Percentiles rank a stretch among this genome's conserved stretches.
Conservation (phyloP, 1,140 invertebrate genomes). For the Fopius arisanus region DNA sequence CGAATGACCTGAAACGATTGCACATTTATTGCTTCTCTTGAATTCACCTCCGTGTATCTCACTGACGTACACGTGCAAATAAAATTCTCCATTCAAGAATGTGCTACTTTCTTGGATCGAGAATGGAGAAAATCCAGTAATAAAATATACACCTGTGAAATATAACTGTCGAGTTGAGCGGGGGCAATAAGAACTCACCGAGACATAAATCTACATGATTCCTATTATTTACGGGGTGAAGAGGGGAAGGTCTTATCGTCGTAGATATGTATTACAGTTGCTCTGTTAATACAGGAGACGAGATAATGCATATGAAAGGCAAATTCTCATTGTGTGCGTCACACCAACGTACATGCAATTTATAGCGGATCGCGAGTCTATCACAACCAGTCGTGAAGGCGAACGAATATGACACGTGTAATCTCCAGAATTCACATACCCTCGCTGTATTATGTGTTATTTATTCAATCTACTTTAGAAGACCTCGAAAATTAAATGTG, state of each 20-base stretch:
- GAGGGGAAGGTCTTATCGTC: background rate
- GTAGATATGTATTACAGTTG: constrained; percentile 22
- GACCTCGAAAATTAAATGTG: background rate
- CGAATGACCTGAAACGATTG: background rate
- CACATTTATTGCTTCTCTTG: background rate
- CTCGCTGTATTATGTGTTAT: background rate
- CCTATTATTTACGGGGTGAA: constrained; percentile 11
- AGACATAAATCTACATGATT: constrained; percentile 4
- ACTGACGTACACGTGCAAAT: background rate
- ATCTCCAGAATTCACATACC: background rate
- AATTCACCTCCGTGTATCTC: background rate
- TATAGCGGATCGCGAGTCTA: background rate
- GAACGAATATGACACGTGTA: constrained; percentile 10
- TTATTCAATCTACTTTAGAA: background rate
- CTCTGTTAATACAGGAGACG: background rate
- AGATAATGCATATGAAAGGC: constrained; percentile 13
- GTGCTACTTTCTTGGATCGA: background rate
- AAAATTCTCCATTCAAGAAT: background rate
- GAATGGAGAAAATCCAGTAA: constrained; percentile 12
- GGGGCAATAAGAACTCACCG: background rate
- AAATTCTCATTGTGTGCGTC: background rate
- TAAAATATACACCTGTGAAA: constrained; percentile 17
- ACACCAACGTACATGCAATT: background rate
- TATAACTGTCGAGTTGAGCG: background rate
- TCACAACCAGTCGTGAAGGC: background rate